phyloP scores from a whole-genome alignment of 1,140 invertebrate species.

The Drosophila pachea region DNA sequence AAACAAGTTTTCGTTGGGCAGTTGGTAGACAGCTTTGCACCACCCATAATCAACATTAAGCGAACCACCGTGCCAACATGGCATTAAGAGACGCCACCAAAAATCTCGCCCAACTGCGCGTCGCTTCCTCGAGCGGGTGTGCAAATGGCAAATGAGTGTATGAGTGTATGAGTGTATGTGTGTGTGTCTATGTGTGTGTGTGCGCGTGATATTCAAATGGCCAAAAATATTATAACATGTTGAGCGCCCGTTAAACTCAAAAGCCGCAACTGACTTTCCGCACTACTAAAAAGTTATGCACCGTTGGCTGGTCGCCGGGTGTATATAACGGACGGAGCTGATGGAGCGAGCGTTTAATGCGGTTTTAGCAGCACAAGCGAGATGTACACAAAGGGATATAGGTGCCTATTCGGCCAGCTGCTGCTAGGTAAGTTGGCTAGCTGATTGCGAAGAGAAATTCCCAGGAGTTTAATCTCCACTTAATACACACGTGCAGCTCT shows the following conservation, averaged over 20 bases:
- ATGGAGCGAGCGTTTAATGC: conserved; percentile 47
- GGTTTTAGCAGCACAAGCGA: conserved; percentile 37
- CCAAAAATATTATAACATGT: conserved; percentile 53
- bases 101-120: conserved; percentile 14
- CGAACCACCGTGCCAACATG: conserved; percentile 31
- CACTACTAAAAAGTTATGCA: conserved; percentile 66
- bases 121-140: conserved; percentile 46
- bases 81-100: conserved; percentile 57
- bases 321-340: conserved; percentile 48
- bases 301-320: conserved; percentile 38
- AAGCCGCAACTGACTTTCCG: conserved; percentile 69
- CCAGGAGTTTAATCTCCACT: conserved; percentile 2
- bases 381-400: conserved; percentile 51
- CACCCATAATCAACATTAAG: conserved; percentile 21
- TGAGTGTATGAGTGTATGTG: neutral
- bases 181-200: conserved; percentile 4
- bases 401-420: conserved; percentile 42
- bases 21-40: conserved; percentile 41
- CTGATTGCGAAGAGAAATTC: neutral
- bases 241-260: conserved; percentile 62
- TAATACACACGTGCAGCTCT: conserved; percentile 32
- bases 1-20: conserved; percentile 33
- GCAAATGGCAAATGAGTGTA: neutral
- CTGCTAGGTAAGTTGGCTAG: conserved; percentile 47
- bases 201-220: conserved; percentile 51